These are phyloP conservation scores for Clarias batrachus DNA, from an alignment of 2,113 vertebrate species.

Conservation along the genomic window DNA sequence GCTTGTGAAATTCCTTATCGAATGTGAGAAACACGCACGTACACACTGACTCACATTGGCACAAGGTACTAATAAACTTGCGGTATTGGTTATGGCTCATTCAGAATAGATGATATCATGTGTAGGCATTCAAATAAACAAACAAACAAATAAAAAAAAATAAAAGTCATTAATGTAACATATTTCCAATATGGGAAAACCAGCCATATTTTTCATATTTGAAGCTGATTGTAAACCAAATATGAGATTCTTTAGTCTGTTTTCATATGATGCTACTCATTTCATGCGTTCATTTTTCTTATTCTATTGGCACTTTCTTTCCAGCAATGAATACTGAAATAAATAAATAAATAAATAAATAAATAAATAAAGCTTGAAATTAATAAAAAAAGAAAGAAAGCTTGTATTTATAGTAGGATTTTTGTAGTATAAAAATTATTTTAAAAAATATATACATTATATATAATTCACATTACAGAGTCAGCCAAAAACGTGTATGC, in stretches of 20 bases:
- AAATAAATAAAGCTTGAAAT: neutral
- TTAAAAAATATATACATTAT: too few species aligned
- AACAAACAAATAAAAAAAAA: neutral
- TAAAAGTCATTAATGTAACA: neutral
- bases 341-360: neutral
- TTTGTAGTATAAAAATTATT: too few species aligned
- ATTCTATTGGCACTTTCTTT: neutral
- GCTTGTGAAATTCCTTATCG: neutral
- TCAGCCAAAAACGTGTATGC: too few species aligned
- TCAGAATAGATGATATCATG: neutral
- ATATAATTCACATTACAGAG: too few species aligned
- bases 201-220: neutral
- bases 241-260: too few species aligned
- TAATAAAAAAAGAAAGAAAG: neutral
- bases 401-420: too few species aligned
- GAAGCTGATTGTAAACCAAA: neutral
- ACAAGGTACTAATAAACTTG: neutral
- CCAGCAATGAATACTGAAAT: neutral
- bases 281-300: neutral
- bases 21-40: constrained; percentile 1
- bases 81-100: neutral
- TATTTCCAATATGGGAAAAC: neutral
- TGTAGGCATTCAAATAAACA: too few species aligned
- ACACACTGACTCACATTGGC: constrained; percentile 35
- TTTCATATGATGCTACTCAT: neutral